These are phyloP conservation scores for Fulica atra DNA, from an alignment of 2,113 vertebrate species.

Conservation along the genomic window DNA sequence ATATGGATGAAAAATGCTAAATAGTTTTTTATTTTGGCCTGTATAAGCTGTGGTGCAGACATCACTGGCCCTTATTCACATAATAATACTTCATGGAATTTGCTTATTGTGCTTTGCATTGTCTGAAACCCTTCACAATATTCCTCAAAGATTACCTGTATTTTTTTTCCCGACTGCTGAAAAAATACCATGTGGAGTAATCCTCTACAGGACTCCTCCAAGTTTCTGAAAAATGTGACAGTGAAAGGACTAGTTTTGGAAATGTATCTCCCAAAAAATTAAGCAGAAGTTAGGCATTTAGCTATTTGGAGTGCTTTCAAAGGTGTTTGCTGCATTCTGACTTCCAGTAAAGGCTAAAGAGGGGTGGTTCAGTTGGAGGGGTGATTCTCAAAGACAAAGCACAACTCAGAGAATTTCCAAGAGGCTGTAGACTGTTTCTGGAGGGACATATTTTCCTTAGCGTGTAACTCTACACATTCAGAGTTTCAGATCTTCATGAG, in stretches of 20 bases:
- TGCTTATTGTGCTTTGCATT: neutral
- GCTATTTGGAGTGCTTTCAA: neutral
- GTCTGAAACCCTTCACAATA: neutral
- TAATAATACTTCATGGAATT: neutral
- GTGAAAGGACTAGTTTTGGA: neutral
- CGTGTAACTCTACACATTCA: neutral
- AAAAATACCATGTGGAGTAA: neutral
- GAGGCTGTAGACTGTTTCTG: neutral
- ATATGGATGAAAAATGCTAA: neutral
- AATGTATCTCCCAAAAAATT: neutral
- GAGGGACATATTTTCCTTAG: neutral
- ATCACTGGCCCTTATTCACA: neutral
- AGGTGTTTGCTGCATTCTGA: neutral
- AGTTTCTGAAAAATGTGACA: neutral
- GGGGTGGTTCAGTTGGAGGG: neutral
- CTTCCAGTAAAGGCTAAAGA: neutral
- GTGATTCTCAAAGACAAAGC: neutral
- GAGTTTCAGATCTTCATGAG: neutral
- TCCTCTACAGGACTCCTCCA: neutral
- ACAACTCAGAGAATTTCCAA: neutral
- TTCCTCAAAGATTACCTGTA: neutral
- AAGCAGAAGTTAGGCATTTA: neutral
- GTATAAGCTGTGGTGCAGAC: neutral
- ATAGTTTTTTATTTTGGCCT: neutral
- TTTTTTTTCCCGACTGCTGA: neutral